Evolutionary conservation across 2,888 invertebrate genomes (phyloP).

Genomic region (Alviniconcha strummeri): DNA sequence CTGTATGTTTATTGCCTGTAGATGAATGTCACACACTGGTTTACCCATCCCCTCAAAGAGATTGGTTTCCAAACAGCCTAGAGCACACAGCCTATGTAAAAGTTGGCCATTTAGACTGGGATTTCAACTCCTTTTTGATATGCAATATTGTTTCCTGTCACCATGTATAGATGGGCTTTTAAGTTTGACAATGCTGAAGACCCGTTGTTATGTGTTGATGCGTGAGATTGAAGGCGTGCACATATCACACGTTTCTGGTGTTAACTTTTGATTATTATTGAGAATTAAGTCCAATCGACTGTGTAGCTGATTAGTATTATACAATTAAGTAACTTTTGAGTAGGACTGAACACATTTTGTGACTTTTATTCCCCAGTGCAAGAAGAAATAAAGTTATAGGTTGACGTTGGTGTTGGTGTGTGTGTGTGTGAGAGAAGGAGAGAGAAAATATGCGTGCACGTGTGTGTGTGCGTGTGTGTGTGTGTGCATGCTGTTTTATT

Average conservation of each 20-base stretch:
- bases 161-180: too few relatives aligned
- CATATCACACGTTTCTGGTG: constrained; percentile 21
- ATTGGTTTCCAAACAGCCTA: too few relatives aligned
- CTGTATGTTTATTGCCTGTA: too few relatives aligned
- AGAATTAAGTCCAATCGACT: background rate
- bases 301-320: constrained; percentile 17
- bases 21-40: too few relatives aligned
- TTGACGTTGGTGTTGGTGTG: background rate
- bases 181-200: too few relatives aligned
- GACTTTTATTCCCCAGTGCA: constrained; percentile 27
- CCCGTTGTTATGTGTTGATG: background rate
- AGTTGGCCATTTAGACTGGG: too few relatives aligned
- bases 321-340: constrained; percentile 13
- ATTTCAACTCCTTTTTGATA: too few relatives aligned
- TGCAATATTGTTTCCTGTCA: too few relatives aligned
- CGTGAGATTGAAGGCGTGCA: background rate
- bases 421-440: constrained; percentile 13
- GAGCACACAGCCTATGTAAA: too few relatives aligned
- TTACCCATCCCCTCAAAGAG: too few relatives aligned
- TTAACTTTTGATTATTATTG: background rate
- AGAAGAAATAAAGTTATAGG: constrained; percentile 22
- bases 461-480: background rate
- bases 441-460: background rate
- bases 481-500: too few relatives aligned
- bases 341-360: constrained; percentile 19